A percentile compares a stretch with the other conserved stretches of the same genome.
These are phyloP conservation scores for Grallaria varia DNA, from an alignment of 2,113 vertebrate species.

Conservation along the genomic window DNA sequence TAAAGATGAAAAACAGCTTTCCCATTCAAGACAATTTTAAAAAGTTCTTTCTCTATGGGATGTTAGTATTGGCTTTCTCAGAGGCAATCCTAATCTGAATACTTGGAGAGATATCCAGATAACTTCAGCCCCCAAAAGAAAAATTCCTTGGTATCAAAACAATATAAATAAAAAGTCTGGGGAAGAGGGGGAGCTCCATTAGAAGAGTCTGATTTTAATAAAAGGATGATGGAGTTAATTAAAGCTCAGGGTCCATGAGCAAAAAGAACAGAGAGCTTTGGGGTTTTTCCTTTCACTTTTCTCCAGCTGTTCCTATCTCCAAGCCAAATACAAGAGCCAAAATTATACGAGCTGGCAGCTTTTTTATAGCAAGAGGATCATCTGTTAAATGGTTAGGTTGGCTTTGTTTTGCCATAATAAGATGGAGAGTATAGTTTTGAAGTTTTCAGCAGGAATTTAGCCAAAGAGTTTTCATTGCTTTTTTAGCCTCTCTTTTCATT, in stretches of 20 bases:
- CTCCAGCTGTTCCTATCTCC: slow-evolving; percentile 62
- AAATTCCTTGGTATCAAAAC: background rate
- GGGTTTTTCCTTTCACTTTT: slow-evolving; percentile 52
- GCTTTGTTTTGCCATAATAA: slow-evolving; percentile 6
- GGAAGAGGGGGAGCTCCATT: background rate
- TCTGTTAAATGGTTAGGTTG: slow-evolving; percentile 30
- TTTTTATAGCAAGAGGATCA: slow-evolving; percentile 45
- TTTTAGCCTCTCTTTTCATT: slow-evolving; percentile 15
- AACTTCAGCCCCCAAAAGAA: background rate
- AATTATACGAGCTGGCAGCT: slow-evolving; percentile 4
- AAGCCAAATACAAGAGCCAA: slow-evolving; percentile 55
- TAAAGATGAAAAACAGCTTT: background rate
- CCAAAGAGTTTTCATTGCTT: background rate
- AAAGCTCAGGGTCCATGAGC: slow-evolving; percentile 20
- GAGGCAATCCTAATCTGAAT: background rate
- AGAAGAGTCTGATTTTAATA: slow-evolving; percentile 59
- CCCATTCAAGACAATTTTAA: background rate
- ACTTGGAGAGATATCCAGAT: background rate
- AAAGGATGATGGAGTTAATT: slow-evolving; percentile 67
- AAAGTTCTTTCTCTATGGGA: background rate
- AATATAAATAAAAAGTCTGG: background rate
- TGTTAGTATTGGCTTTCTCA: background rate
- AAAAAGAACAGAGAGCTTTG: slow-evolving; percentile 20
- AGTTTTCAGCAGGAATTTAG: slow-evolving; percentile 2
- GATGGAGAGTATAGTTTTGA: background rate